Percentiles rank a stretch among this genome's conserved stretches.
phyloP scores from a whole-genome alignment of 1,140 invertebrate genomes.

The Atta colombica region DNA sequence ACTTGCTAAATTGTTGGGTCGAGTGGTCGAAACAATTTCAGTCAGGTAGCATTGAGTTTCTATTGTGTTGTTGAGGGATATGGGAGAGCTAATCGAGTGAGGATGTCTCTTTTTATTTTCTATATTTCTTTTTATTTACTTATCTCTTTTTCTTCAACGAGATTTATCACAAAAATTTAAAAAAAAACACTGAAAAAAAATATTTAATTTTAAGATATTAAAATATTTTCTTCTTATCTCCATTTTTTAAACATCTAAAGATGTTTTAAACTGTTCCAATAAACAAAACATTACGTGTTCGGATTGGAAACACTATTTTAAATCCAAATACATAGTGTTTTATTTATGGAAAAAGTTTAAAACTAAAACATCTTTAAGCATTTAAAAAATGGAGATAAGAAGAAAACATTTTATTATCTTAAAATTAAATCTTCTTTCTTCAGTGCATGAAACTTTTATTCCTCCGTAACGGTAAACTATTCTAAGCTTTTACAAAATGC shows the following conservation, averaged over 20 bases:
- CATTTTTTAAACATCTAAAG: too few species aligned
- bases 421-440: too few species aligned
- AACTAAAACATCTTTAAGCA: too few species aligned
- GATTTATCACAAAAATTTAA: not conserved
- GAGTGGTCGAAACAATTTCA: slow-evolving; percentile 37
- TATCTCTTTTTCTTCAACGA: not conserved
- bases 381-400: too few species aligned
- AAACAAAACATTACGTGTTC: too few species aligned
- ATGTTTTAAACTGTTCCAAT: too few species aligned
- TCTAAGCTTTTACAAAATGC: slow-evolving; percentile 3
- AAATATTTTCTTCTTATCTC: too few species aligned
- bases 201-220: too few species aligned
- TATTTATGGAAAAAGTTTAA: too few species aligned
- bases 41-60: slow-evolving; percentile 43
- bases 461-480: not conserved
- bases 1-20: not conserved
- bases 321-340: too few species aligned
- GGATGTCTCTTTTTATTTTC: not conserved
- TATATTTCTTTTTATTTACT: not conserved
- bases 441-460: not conserved
- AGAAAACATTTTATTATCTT: too few species aligned
- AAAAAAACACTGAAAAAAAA: not conserved
- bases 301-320: too few species aligned
- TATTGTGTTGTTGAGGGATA: slow-evolving; percentile 26
- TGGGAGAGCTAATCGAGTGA: not conserved